Conservation (phyloP, 92 coral and sea anemone species). For the Parazoanthus atlanticus region DNA sequence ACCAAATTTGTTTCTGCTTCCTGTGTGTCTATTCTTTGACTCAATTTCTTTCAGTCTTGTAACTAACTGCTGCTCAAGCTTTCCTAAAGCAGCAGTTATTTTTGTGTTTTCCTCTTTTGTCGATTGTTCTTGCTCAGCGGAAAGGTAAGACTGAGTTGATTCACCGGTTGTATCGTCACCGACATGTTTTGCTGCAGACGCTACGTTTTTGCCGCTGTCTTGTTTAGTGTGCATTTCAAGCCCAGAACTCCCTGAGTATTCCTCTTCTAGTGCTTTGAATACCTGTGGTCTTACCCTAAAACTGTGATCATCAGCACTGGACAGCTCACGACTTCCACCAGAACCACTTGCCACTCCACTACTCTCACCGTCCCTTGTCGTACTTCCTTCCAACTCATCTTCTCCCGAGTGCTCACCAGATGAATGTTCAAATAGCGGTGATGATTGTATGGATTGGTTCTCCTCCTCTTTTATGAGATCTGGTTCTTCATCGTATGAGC, state of each 20-base stretch:
- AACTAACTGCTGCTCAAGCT: slow-evolving; percentile 35
- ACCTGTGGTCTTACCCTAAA: background rate
- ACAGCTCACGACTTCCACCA: background rate
- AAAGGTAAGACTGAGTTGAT: slow-evolving; percentile 12
- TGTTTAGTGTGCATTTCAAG: background rate
- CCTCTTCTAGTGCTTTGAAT: background rate
- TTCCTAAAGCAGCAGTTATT: slow-evolving; percentile 33
- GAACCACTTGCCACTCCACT: slow-evolving; percentile 1
- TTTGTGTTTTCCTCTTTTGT: slow-evolving; percentile 17
- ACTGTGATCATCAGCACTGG: background rate
- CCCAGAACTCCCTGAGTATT: background rate
- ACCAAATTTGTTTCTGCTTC: background rate
- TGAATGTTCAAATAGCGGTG: slow-evolving; percentile 36
- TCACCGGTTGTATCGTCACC: background rate
- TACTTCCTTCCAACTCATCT: slow-evolving; percentile 7
- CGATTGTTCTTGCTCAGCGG: slow-evolving; percentile 10
- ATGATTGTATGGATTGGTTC: slow-evolving; percentile 25
- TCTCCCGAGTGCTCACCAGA: slow-evolving; percentile 27
- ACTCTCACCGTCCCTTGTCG: background rate
- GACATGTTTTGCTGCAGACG: background rate
- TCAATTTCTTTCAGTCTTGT: slow-evolving; percentile 37
- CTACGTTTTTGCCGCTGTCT: background rate
- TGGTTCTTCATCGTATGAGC: slow-evolving; percentile 30
- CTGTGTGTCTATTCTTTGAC: background rate
- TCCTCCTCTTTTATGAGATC: slow-evolving; percentile 29